Evolutionary conservation across 1,140 invertebrate species (phyloP).

Genomic region (Kradibia gibbosae): DNA sequence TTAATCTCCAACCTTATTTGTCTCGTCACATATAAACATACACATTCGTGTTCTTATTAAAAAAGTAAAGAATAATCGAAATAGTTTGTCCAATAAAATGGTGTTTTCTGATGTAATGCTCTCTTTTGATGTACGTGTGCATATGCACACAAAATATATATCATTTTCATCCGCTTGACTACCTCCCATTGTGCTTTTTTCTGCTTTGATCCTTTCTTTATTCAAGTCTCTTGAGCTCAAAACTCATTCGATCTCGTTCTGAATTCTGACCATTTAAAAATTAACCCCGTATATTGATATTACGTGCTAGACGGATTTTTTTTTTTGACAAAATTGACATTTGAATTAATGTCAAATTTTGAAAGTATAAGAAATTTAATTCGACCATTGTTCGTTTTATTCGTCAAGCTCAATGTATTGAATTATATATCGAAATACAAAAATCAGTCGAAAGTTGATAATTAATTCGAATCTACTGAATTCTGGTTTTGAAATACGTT

Average conservation of each 20-base stretch:
- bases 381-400: conserved; percentile 9
- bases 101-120: not conserved
- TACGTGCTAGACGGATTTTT: conserved; percentile 29
- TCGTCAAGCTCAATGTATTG: not conserved
- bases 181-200: conserved; percentile 38
- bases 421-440: too few species aligned
- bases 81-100: conserved; percentile 1
- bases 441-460: too few species aligned
- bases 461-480: too few species aligned
- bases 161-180: conserved; percentile 19
- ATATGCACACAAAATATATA: conserved; percentile 36
- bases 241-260: conserved; percentile 41
- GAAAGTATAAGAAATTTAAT: conserved; percentile 1
- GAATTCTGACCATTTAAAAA: conserved; percentile 35
- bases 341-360: not conserved
- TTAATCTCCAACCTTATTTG: not conserved
- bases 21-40: not conserved
- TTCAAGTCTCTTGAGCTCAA: not conserved
- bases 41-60: not conserved
- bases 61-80: conserved; percentile 1
- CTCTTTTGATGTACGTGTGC: conserved; percentile 18
- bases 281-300: not conserved
- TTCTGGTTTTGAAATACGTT: too few species aligned
- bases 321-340: not conserved
- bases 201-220: conserved; percentile 41